These are phyloP conservation scores for Geodia barretti DNA, from an alignment of 37 sponge, comb jelly and placozoan species.

Conservation along the genomic window DNA sequence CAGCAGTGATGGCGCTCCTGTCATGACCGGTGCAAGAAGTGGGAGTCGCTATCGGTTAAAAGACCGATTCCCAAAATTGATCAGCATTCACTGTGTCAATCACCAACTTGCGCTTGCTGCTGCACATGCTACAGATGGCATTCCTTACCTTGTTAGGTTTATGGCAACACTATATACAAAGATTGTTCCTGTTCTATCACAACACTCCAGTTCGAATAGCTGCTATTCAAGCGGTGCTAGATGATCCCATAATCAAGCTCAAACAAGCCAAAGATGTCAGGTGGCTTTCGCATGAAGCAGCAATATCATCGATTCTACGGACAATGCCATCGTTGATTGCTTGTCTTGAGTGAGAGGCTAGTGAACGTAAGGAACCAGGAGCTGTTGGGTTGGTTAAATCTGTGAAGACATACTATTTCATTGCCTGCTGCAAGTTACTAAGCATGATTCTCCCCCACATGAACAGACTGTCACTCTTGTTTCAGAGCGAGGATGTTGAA, in stretches of 20 bases:
- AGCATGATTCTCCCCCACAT: slow-evolving; percentile 24
- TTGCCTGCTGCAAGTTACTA: slow-evolving; percentile 18
- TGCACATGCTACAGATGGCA: slow-evolving; percentile 32
- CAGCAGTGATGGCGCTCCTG: slow-evolving; percentile 50
- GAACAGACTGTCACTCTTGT: slow-evolving; percentile 7
- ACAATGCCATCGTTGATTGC: slow-evolving; percentile 46
- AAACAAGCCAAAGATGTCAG: slow-evolving; percentile 49
- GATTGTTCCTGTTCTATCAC: slow-evolving; percentile 39
- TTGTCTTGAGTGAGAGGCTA: slow-evolving; percentile 33
- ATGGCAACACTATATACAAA: slow-evolving; percentile 28
- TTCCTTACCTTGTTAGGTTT: slow-evolving; percentile 46
- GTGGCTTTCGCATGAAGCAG: slow-evolving; percentile 49
- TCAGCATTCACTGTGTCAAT: slow-evolving; percentile 51
- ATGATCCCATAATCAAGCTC: slow-evolving; percentile 42
- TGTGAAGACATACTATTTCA: slow-evolving; percentile 29
- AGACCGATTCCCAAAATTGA: slow-evolving; percentile 24
- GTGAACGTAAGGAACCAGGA: slow-evolving; percentile 17
- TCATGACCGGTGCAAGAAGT: slow-evolving; percentile 23
- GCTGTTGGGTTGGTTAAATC: slow-evolving; percentile 22
- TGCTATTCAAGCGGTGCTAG: slow-evolving; percentile 41
- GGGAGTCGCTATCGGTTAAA: slow-evolving; percentile 30
- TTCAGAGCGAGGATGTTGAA: slow-evolving; percentile 35
- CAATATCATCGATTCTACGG: slow-evolving; percentile 30
- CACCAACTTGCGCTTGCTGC: slow-evolving; percentile 61
- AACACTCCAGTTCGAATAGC: slow-evolving; percentile 51